A percentile compares a stretch with the other conserved stretches of the same genome.
Evolutionary conservation across 1,140 invertebrate genomes (phyloP).

Genomic region (Proales similis): DNA sequence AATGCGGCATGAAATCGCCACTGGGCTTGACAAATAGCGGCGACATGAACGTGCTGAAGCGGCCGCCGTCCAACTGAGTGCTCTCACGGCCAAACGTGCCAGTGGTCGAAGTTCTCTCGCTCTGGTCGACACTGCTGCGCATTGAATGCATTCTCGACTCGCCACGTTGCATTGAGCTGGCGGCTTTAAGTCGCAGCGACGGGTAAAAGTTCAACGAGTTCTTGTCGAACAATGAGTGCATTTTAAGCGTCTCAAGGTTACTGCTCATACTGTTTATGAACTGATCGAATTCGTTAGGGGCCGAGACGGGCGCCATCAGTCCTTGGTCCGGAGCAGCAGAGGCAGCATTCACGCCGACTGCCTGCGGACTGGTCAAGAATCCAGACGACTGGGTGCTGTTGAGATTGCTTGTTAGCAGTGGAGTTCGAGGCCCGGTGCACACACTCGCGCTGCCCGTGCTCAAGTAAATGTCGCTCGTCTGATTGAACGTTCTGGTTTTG

Average conservation of each 20-base stretch:
- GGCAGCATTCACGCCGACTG: slow-evolving; percentile 23
- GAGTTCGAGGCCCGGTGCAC: too few species aligned
- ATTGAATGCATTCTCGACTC: too few species aligned
- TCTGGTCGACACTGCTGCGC: too few species aligned
- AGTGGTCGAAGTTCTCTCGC: too few species aligned
- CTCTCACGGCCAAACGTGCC: too few species aligned
- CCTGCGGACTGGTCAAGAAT: slow-evolving; percentile 21
- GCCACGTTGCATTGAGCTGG: too few species aligned
- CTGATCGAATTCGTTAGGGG: slow-evolving; percentile 21
- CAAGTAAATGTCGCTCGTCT: slow-evolving; percentile 23
- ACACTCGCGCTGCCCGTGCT: slow-evolving; percentile 26
- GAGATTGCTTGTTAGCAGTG: slow-evolving; percentile 8
- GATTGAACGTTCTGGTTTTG: background rate
- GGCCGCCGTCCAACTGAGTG: too few species aligned
- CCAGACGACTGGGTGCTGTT: slow-evolving; percentile 16
- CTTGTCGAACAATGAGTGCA: slow-evolving; percentile 33
- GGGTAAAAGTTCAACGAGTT: slow-evolving; percentile 35
- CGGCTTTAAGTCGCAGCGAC: too few species aligned
- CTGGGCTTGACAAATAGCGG: too few species aligned
- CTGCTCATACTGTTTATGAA: slow-evolving; percentile 24
- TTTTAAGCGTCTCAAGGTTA: slow-evolving; percentile 25
- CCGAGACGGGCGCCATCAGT: background rate
- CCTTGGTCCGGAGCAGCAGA: too few species aligned
- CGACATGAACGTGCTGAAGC: too few species aligned
- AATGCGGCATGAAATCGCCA: too few species aligned